Evolutionary conservation across 2,113 vertebrate genomes (phyloP).

Genomic region (Microtus montanus): DNA sequence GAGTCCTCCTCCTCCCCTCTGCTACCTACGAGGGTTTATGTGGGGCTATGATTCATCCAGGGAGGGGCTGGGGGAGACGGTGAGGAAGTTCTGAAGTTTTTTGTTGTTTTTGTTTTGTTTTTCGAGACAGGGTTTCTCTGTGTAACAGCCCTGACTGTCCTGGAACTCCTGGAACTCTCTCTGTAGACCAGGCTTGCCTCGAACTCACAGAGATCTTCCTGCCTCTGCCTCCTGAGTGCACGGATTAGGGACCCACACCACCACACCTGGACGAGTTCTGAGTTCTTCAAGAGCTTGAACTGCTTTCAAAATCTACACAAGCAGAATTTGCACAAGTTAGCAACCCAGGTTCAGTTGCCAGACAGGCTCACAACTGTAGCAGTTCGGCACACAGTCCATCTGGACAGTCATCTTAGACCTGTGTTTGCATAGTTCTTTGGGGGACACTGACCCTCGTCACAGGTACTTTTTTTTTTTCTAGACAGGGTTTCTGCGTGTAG

Average conservation of each 20-base stretch:
- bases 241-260: not conserved
- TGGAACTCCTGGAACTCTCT: not conserved
- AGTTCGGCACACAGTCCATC: not conserved
- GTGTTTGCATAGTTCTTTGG: not conserved
- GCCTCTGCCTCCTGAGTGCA: not conserved
- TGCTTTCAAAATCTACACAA: not conserved
- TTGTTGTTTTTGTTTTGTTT: too few species aligned
- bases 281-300: not conserved
- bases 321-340: not conserved
- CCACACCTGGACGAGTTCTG: not conserved
- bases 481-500: too few species aligned
- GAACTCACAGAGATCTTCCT: not conserved
- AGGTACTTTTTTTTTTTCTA: slow-evolving; percentile 13
- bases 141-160: not conserved
- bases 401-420: not conserved
- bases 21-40: not conserved
- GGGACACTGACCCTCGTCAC: not conserved
- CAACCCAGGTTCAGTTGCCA: not conserved
- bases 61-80: not conserved
- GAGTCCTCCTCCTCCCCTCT: not conserved
- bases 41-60: not conserved
- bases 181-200: not conserved
- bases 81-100: not conserved
- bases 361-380: not conserved
- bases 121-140: not conserved